Evolutionary conservation across 2,888 invertebrate genomes (phyloP).

Genomic region (Ecliptopera silaceata): DNA sequence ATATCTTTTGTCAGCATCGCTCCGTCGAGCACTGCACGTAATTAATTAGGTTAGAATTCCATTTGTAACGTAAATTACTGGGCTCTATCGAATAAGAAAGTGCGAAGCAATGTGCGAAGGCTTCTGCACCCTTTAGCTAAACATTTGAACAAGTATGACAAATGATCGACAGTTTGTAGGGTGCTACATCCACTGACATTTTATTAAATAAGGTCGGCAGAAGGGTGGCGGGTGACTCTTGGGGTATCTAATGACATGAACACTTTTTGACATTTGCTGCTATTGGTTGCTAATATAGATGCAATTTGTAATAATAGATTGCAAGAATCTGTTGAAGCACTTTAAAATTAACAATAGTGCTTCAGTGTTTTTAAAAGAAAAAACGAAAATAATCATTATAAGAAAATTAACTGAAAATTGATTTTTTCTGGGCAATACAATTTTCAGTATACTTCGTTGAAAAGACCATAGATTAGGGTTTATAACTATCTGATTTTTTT

Average conservation of each 20-base stretch:
- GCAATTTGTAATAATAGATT: too few species aligned
- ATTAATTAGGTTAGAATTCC: constrained; percentile 27
- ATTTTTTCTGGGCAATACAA: too few species aligned
- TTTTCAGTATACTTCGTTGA: too few species aligned
- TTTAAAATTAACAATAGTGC: too few species aligned
- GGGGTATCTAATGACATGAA: constrained; percentile 7
- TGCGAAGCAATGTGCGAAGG: not conserved
- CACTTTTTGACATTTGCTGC: not conserved
- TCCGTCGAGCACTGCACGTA: constrained; percentile 15
- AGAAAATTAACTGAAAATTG: too few species aligned
- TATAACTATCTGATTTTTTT: too few species aligned
- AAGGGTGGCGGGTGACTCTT: constrained; percentile 12
- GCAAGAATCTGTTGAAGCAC: too few species aligned
- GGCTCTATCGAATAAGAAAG: constrained; percentile 19
- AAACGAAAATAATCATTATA: too few species aligned
- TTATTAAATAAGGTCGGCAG: constrained; percentile 24
- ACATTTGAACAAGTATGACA: constrained; percentile 24
- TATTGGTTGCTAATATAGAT: too few species aligned
- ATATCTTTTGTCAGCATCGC: constrained; percentile 24
- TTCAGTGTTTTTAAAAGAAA: too few species aligned
- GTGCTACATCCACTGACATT: constrained; percentile 20
- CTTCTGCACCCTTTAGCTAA: constrained; percentile 11
- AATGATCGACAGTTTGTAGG: constrained; percentile 26
- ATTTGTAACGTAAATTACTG: constrained; percentile 24
- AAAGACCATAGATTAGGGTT: too few species aligned